Evolutionary conservation across 2,113 vertebrate species (phyloP), one percentile per base, ranked within the genome.

Genomic region (Catagonus wagneri): DNA sequence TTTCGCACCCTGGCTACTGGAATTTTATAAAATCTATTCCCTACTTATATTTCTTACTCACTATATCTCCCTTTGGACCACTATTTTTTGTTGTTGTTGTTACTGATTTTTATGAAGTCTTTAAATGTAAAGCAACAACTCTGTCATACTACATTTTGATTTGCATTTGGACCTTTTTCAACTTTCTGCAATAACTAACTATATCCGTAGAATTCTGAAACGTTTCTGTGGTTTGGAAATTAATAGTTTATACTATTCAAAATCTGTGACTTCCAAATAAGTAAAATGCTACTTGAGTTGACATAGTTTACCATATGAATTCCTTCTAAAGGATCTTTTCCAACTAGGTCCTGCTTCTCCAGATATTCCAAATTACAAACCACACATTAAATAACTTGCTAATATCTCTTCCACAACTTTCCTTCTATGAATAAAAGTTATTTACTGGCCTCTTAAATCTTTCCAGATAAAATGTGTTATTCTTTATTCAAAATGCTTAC

Each of bases 1-100:
- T 63, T 56, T 56, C 20, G 50, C 93, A 66, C 39, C 22, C 22
- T 78, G 39, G 2, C 7, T 84, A 44, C 23, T 86, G 50, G 15
- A 54, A 79, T 94, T 94, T 92, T 68, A 69, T 20, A 74, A 93
- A 65, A 87, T 22, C 22, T 81, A n/a, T 76, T 94, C 61, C 29
- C 1, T 25, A 58, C 44, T 61, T 75, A 2, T 68, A 52, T 61
- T 69, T 75, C 34, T 65, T 69, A 69, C 44, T 75, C 11, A 76
- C 32, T 52, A 11, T 32, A 32, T 36, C 83, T 94, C 76, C 7
- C 56, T 50, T 52, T 32, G 10, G 27, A 81, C 12, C 17, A 44
- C 7, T 15, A 10, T 86, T 52, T 81, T 23, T 72, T 93, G 44
- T 44, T n/a, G n/a, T n/a, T 44, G 44, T 44, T 96, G 19, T 86